Percentiles rank a stretch among this genome's conserved stretches.
Evolutionary conservation across 2,797 vertebrate genomes (phyloP).

Genomic region (Acipenser ruthenus): DNA sequence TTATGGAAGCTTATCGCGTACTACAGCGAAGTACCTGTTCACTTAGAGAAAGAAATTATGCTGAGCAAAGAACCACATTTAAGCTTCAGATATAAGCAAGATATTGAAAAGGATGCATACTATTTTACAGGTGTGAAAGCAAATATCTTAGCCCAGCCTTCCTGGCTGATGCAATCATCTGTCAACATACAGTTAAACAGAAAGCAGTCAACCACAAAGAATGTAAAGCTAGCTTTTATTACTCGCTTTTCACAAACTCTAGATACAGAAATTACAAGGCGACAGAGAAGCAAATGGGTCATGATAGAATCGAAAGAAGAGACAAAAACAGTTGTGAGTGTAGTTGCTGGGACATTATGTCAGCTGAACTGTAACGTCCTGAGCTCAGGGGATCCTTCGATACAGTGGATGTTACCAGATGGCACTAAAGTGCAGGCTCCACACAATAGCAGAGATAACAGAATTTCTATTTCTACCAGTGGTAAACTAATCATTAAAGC

Average conservation of each 20-base stretch:
- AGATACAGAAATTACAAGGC: constrained; percentile 33
- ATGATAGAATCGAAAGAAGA: constrained; percentile 60
- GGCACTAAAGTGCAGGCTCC: constrained; percentile 62
- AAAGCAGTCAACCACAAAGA: constrained; percentile 64
- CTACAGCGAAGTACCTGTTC: constrained; percentile 80
- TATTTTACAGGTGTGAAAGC: constrained; percentile 83
- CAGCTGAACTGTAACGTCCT: constrained; percentile 64
- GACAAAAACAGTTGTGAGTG: constrained; percentile 35
- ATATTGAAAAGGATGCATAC: constrained; percentile 60
- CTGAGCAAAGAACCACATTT: constrained; percentile 49
- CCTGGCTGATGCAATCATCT: constrained; percentile 73
- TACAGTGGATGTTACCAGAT: constrained; percentile 74
- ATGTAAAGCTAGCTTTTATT: constrained; percentile 59
- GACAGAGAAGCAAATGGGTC: constrained; percentile 66
- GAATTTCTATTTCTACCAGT: constrained; percentile 55
- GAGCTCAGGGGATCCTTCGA: constrained; percentile 58
- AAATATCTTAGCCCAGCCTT: constrained; percentile 56
- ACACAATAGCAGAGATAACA: constrained; percentile 39
- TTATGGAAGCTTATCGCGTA: constrained; percentile 88
- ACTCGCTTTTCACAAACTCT: constrained; percentile 48
- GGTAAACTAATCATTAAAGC: constrained; percentile 60
- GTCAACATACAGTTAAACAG: constrained; percentile 74
- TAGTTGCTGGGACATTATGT: constrained; percentile 52
- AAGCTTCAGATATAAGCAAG: constrained; percentile 69
- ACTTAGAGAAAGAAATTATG: constrained; percentile 53